Conservation (phyloP, 2,888 invertebrate species). For the Argyresthia albistria region DNA sequence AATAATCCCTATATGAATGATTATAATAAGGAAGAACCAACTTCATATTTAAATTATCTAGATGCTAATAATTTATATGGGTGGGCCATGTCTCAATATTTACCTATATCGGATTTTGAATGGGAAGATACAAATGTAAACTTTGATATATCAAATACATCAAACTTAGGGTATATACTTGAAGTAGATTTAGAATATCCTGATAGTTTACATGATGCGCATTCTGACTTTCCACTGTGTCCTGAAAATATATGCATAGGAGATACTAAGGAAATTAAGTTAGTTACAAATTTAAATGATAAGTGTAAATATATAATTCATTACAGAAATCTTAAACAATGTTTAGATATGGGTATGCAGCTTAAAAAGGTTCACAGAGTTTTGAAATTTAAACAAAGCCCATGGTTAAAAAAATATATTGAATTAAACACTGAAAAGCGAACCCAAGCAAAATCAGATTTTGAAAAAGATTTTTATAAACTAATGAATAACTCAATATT, state of each 20-base stretch:
- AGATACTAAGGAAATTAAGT: slow-evolving; percentile 10
- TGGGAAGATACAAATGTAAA: slow-evolving; percentile 17
- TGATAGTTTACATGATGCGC: slow-evolving; percentile 16
- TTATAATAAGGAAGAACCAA: slow-evolving; percentile 14
- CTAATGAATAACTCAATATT: slow-evolving; percentile 35
- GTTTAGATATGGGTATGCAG: slow-evolving; percentile 17
- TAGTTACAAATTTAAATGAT: slow-evolving; percentile 17
- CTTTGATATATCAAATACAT: slow-evolving; percentile 7
- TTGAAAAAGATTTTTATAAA: slow-evolving; percentile 38
- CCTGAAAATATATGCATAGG: neutral
- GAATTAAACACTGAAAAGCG: slow-evolving; percentile 32
- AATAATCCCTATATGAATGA: slow-evolving; percentile 23
- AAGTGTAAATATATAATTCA: slow-evolving; percentile 27
- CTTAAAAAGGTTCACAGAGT: slow-evolving; percentile 25
- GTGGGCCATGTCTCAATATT: slow-evolving; percentile 24
- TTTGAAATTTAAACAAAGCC: slow-evolving; percentile 29
- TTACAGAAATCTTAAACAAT: slow-evolving; percentile 21
- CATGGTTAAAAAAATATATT: slow-evolving; percentile 33
- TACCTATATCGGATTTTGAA: slow-evolving; percentile 22
- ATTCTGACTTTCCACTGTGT: slow-evolving; percentile 10
- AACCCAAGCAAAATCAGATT: slow-evolving; percentile 21
- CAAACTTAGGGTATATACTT: slow-evolving; percentile 14
- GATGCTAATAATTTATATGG: slow-evolving; percentile 33
- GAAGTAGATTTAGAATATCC: slow-evolving; percentile 27
- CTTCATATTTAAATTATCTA: slow-evolving; percentile 22